phyloP scores from a whole-genome alignment of 1,140 invertebrate species.

The Pararge aegeria region DNA sequence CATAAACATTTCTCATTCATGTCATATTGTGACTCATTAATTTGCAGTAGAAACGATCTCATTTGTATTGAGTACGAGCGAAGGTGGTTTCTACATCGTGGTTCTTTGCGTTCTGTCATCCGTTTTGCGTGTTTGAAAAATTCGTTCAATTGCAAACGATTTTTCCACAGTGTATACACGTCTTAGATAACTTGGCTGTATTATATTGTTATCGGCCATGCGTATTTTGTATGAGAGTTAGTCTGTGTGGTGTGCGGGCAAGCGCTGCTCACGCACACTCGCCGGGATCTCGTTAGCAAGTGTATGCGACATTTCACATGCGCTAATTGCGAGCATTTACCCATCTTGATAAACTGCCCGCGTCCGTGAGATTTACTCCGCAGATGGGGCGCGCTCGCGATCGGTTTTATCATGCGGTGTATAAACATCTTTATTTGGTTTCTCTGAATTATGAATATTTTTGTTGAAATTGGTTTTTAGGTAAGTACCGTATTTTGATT shows the following conservation, averaged over 20 bases:
- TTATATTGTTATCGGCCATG: slow-evolving; percentile 8
- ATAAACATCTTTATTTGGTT: slow-evolving; percentile 13
- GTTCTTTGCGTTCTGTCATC: no score
- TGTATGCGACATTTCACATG: slow-evolving; percentile 75
- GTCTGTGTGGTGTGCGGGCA: slow-evolving; percentile 27
- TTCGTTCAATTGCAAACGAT: neutral
- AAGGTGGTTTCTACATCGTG: no score
- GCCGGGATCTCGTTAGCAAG: slow-evolving; percentile 71
- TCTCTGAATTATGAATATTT: neutral
- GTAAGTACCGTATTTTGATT: no score
- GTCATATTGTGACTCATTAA: no score
- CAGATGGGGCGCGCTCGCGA: slow-evolving; percentile 38
- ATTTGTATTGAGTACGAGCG: no score
- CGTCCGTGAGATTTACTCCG: slow-evolving; percentile 42
- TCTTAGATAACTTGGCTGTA: neutral
- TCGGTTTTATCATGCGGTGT: slow-evolving; percentile 1
- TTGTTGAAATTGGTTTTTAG: no score
- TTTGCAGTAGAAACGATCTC: no score
- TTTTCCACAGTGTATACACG: neutral
- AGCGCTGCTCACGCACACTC: slow-evolving; percentile 33
- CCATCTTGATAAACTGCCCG: slow-evolving; percentile 71
- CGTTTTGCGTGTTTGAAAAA: no score
- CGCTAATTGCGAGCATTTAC: slow-evolving; percentile 75
- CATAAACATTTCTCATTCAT: no score
- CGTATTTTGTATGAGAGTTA: slow-evolving; percentile 8